Base-by-base conservation (phyloP, 2,113 vertebrate genomes). In the Apaloderma vittatum region DNA sequence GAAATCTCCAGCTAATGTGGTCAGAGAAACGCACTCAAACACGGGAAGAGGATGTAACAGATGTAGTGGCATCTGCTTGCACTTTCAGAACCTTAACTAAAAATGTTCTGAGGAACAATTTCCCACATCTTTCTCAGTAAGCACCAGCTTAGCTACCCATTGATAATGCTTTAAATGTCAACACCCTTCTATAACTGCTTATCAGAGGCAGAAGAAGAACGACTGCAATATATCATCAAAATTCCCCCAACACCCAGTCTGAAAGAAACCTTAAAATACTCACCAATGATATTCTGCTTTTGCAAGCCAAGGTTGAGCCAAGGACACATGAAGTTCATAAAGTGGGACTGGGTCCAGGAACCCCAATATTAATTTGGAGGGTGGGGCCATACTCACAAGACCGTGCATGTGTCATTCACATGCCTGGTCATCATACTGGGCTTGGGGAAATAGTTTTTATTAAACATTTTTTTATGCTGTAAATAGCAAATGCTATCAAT, bases 81-180 rank as follows among this genome's bases (percentile, higher is more conserved):
- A 67, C 73, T 96, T 96, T 59, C 88, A 82, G 76, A 94, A 95
- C 52, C 61, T 78, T 63, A 94, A 96, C 76, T 81, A 95, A 96
- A 85, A 83, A 66, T 46, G 15, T 94, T 94, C 79, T 74, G 45
- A 95, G 61, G 66, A 93, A 84, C 2, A 13, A 74, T 75, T 86
- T 92, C 54, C 72, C 4, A 0, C 57, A 52, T 84, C 18, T 66
- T 88, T 92, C 88, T 84, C 86, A 80, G 88, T 32, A 24, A 88
- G 75, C 21, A 77, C 20, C 63, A 87, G 87, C 68, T 95, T 94
- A 87, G 89, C 79, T 81, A 78, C 43, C 55, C 43, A 72, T 12
- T 78, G 91, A 84, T 63, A 91, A 89, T 52, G 46, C n/a, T 92
- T 96, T 63, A 93, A 94, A 96, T 87, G 84, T 89, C 93, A 96